phyloP scores from a whole-genome alignment of 2,797 vertebrate genomes.

The Toxotes lorentzi region DNA sequence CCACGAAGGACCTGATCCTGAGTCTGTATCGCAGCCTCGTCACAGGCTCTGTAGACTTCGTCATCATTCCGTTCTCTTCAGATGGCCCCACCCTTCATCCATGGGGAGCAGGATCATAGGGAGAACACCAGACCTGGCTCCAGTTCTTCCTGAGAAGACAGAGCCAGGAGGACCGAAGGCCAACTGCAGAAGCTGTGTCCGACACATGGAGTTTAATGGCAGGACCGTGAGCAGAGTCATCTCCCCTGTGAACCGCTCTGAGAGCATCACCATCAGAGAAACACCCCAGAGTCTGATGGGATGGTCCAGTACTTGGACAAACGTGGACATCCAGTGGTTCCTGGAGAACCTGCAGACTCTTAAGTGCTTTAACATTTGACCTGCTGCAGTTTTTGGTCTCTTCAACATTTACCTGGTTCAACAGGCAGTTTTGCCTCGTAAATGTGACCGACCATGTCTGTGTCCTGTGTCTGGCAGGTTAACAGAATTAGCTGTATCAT shows the following conservation, averaged over 20 bases:
- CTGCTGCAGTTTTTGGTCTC: no score
- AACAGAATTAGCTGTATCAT: no score
- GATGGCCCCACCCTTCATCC: neutral
- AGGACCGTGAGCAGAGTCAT: neutral
- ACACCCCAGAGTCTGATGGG: neutral
- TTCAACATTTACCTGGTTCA: no score
- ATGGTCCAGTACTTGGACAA: neutral
- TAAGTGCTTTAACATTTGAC: no score
- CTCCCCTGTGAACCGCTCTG: neutral
- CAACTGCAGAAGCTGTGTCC: neutral
- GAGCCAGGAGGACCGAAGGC: neutral
- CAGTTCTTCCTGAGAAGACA: neutral
- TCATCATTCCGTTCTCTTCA: accelerated
- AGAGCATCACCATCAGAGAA: neutral
- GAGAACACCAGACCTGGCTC: conserved; percentile 3
- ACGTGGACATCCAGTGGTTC: no score
- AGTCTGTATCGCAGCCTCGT: conserved; percentile 8
- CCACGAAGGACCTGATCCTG: neutral
- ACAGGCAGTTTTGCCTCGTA: no score
- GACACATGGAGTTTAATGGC: neutral
- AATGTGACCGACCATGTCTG: no score
- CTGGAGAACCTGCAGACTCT: no score
- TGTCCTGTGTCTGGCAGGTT: no score
- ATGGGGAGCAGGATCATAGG: accelerated
- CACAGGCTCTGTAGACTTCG: neutral